These are phyloP conservation scores for Nerophis ophidion DNA, from an alignment of 2,113 vertebrate genomes.

Conservation along the genomic window DNA sequence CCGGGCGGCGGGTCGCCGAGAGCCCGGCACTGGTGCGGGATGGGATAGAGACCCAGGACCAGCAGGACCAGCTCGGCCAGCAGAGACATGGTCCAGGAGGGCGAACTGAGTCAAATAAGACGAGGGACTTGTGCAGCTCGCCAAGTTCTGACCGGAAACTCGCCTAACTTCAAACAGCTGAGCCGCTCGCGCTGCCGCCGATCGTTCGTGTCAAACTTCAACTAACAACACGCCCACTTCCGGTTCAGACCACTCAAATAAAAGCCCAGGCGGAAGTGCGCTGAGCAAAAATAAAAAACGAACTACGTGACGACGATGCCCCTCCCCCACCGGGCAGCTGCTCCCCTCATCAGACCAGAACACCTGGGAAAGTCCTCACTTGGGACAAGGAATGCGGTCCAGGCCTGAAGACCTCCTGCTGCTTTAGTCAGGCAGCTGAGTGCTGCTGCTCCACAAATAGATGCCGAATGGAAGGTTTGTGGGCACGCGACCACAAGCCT, in stretches of 20 bases:
- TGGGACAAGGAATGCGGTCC: too few species aligned
- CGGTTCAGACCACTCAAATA: not conserved
- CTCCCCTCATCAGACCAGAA: not conserved
- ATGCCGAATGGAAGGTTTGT: too few species aligned
- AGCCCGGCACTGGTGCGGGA: not conserved
- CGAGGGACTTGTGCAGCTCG: too few species aligned
- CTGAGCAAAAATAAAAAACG: not conserved
- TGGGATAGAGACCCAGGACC: not conserved
- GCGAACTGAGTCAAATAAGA: not conserved
- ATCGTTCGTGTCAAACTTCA: not conserved
- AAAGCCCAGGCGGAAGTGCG: not conserved
- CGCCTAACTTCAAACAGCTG: not conserved
- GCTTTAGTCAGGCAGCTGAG: too few species aligned
- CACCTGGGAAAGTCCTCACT: not conserved
- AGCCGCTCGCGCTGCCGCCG: not conserved
- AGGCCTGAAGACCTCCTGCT: too few species aligned
- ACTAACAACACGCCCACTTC: not conserved
- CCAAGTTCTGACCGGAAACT: not conserved
- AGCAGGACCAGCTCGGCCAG: not conserved
- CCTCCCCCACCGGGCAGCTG: not conserved
- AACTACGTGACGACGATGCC: too few species aligned
- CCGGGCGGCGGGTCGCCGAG: constrained; percentile 31
- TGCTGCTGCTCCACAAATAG: too few species aligned
- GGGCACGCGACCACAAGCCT: too few species aligned
- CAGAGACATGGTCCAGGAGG: not conserved